Evolutionary conservation across 2,113 vertebrate species (phyloP), one percentile per base, ranked within the genome.

Genomic region (Toxostoma redivivum): DNA sequence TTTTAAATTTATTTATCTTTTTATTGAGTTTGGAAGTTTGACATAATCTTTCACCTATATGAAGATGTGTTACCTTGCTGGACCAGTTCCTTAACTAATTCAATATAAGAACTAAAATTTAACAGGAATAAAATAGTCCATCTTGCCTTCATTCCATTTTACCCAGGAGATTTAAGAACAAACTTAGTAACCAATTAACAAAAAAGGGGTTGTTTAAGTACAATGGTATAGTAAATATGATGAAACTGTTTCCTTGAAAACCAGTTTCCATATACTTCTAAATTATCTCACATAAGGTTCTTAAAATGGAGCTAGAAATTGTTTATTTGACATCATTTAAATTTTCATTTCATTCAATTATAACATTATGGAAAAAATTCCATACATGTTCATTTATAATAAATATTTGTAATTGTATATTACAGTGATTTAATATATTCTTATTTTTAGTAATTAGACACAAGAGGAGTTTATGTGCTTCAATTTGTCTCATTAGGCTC

Each of bases 91-190:
- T 97, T 97, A 91, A 96, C 48, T 81, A 90, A 90, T 80, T 38
- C 44, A 88, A 91, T 94, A 94, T 40, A 73, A 93, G 76, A 28
- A 64, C 50, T 77, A 84, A 95, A 97, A 88, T 90, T 96, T 88
- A 90, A 88, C 69, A 71, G 76, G 61, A 91, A 97, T 93, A 97
- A 97, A 95, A 92, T 96, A 95, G 97, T 97, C 97, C 97, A 98
- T 98, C 98, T 98, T 98, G 97, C 94, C 96, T 98, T 98, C 97
- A 98, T 98, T 98, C 97, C 98, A 98, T 98, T 98, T 98, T 98
- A 98, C 98, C 97, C 95, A 94, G 94, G 40, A 66, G 25, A 70
- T 88, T 72, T 86, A 42, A 62, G 83, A 92, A 57, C 86, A 96
- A 90, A 8, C 7, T 18, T 33, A 91, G 64, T 65, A 72, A 72